A percentile compares a stretch with the other conserved stretches of the same genome.
Evolutionary conservation across 2,797 vertebrate species (phyloP).

Genomic region (Phoxinus dragarum): DNA sequence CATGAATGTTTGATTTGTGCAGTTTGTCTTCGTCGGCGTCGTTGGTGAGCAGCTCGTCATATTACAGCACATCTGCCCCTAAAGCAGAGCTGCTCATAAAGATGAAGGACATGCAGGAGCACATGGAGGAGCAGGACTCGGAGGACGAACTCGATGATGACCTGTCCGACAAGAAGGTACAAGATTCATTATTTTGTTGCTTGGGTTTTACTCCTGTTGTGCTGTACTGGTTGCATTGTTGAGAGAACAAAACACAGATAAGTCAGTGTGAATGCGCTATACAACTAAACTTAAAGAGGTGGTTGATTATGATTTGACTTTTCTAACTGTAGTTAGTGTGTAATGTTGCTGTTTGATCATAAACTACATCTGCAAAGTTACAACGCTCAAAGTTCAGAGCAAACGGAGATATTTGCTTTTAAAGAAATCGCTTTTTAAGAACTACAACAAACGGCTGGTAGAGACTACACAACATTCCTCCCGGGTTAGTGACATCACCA

Average conservation of each 20-base stretch:
- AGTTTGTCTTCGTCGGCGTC: conserved; percentile 70
- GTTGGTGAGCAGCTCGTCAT: conserved; percentile 90
- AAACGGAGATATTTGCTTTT: too few species aligned
- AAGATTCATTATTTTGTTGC: too few species aligned
- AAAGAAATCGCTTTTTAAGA: too few species aligned
- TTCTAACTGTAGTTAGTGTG: too few species aligned
- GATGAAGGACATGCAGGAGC: conserved; percentile 92
- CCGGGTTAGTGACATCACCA: too few species aligned
- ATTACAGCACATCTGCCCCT: conserved; percentile 94
- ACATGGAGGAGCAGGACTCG: conserved; percentile 80
- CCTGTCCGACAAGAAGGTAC: conserved; percentile 92
- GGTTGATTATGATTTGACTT: too few species aligned
- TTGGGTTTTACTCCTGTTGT: not conserved
- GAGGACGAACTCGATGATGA: conserved; percentile 88
- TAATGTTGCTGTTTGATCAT: too few species aligned
- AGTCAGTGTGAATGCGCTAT: not conserved
- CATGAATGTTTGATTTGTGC: conserved; percentile 67
- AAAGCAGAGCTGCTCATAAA: conserved; percentile 96
- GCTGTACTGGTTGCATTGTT: not conserved
- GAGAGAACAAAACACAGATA: not conserved
- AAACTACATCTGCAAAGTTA: too few species aligned
- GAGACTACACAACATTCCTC: too few species aligned
- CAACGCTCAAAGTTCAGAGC: too few species aligned
- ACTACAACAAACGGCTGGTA: too few species aligned
- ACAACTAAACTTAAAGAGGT: not conserved